Evolutionary conservation across 1,140 invertebrate genomes (phyloP), one percentile per base, ranked within the genome.

Genomic region (Dinothrombium tinctorium): DNA sequence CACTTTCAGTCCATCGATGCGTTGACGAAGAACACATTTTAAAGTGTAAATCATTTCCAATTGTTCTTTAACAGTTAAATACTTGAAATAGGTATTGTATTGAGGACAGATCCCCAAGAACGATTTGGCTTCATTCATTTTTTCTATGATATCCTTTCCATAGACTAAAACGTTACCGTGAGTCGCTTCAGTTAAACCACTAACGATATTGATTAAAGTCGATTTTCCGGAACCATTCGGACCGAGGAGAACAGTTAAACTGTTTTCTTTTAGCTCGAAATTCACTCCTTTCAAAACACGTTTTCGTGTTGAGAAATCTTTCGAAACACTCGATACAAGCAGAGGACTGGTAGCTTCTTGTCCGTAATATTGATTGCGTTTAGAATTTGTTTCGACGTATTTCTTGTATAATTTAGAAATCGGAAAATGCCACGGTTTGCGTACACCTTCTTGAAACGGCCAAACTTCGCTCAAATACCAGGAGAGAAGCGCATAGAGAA

Each of bases 181-280:
- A 21, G 48, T n/a, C n/a, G n/a, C n/a, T n/a, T n/a, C n/a, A n/a
- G n/a, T n/a, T n/a, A n/a, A 36, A 25, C 49, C 52, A 3, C 39
- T 37, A 9, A 54, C 41, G 43, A 48, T 48, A 12, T 46, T 50
- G n/a, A 53, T 15, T 12, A 51, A 4, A 3, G 51, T 55, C 1
- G 51, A 53, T 33, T 53, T 53, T 15, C 51, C 51, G 3, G 51
- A 32, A 29, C 51, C 51, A 37, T 53, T 53, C 8, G 31, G 51
- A 19, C 51, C 51, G 11, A 54, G 50, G 11, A 50, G 5, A 8
- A 33, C 32, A 33, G 32, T 19, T 15, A 33, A 15, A 5, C 7
- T 15, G 14, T 33, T 33, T 8, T 33, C 14, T 6, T 33, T 33
- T 6, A 33, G 7, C 19, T 33, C 14, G 14, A 33, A 33, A 33